Percentiles rank a stretch among this genome's conserved stretches.
Conservation (phyloP, 2,888 invertebrate species). For the Trachelus troglodyta region DNA sequence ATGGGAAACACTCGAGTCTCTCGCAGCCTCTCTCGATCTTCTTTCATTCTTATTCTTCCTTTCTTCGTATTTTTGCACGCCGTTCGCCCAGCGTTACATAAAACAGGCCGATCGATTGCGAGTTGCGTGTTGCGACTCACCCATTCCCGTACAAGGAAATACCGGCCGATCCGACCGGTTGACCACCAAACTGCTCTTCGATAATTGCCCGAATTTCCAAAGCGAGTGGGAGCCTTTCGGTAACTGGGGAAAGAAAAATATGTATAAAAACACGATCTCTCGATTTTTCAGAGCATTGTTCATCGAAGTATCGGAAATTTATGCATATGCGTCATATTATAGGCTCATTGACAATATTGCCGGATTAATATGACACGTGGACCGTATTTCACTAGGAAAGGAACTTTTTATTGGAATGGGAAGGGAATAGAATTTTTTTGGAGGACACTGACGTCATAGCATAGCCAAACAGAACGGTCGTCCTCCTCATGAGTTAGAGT, state of each 20-base stretch:
- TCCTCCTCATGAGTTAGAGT: background rate
- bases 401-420: background rate
- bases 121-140: background rate
- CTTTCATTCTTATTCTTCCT: background rate
- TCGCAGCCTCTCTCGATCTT: background rate
- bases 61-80: background rate
- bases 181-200: background rate
- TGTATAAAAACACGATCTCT: background rate
- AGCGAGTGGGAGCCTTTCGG: background rate
- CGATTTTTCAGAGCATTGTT: background rate
- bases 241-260: background rate
- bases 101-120: background rate
- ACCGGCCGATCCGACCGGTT: background rate
- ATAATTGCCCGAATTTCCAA: background rate
- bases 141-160: conserved; percentile 4
- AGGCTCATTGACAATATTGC: background rate
- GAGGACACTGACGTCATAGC: background rate
- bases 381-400: background rate
- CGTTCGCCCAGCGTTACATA: background rate
- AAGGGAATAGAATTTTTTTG: background rate
- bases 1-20: background rate
- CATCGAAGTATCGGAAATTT: background rate
- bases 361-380: background rate
- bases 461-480: background rate
- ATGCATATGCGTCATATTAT: background rate